Percentiles rank a stretch among this genome's conserved stretches.
Conservation (phyloP, 2,797 vertebrate species). For the Falco cherrug region DNA sequence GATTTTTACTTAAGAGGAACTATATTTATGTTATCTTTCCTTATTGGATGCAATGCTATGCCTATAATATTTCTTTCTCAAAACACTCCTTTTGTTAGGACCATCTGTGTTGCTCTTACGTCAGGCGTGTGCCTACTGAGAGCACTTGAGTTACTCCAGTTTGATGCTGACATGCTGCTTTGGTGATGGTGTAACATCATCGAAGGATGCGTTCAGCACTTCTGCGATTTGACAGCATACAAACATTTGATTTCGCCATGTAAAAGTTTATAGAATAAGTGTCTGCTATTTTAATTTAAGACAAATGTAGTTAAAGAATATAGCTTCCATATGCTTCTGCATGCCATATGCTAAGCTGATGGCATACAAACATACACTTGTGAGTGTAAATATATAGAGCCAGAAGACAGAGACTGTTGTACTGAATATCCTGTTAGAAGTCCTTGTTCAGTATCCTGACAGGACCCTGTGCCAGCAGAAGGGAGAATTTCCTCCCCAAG, state of each 20-base stretch:
- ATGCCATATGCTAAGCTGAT: neutral
- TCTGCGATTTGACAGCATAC: neutral
- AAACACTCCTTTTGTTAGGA: neutral
- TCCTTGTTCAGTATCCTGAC: neutral
- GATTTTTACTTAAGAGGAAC: slow-evolving; percentile 19
- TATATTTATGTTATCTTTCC: slow-evolving; percentile 22
- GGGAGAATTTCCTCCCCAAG: neutral
- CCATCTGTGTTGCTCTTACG: neutral
- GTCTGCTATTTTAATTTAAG: slow-evolving; percentile 41
- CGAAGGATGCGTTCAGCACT: neutral
- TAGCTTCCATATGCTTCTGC: slow-evolving; percentile 39
- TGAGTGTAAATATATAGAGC: neutral
- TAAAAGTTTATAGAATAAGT: slow-evolving; percentile 46
- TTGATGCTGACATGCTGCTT: neutral
- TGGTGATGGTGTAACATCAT: neutral
- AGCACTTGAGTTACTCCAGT: neutral
- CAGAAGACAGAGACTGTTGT: neutral
- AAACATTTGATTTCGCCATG: slow-evolving; percentile 17
- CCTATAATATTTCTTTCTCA: neutral
- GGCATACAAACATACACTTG: neutral
- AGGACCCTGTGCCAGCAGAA: neutral
- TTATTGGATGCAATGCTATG: slow-evolving; percentile 3
- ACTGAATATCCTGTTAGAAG: neutral
- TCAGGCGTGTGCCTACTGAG: neutral
- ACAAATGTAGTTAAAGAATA: slow-evolving; percentile 31